Conservation (phyloP, 2,888 invertebrate genomes). For the Patella pellucida region DNA sequence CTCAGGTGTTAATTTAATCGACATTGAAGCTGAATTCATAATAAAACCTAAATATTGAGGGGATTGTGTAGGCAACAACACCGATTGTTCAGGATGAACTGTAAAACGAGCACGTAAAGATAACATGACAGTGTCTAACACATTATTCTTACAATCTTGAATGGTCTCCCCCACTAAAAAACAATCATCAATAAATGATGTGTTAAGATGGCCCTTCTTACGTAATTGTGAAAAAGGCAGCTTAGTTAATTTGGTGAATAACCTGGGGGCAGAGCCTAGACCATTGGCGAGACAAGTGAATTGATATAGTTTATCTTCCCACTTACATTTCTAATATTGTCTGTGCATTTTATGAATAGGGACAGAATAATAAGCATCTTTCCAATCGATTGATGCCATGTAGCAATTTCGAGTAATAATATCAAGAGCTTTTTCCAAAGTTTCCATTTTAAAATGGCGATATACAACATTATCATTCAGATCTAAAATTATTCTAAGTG, state of each 20-base stretch:
- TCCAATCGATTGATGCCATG: slow-evolving; percentile 24
- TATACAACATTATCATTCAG: no score
- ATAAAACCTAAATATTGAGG: slow-evolving; percentile 15
- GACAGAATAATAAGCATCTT: slow-evolving; percentile 29
- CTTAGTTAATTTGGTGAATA: no score
- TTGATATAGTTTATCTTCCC: not conserved
- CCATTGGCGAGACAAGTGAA: slow-evolving; percentile 11
- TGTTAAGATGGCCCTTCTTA: slow-evolving; percentile 13
- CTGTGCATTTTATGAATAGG: slow-evolving; percentile 18
- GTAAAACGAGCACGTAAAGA: not conserved
- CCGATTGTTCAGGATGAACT: slow-evolving; percentile 13
- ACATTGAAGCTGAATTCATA: slow-evolving; percentile 14
- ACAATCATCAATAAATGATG: slow-evolving; percentile 19
- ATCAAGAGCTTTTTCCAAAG: not conserved
- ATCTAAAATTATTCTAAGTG: slow-evolving; percentile 8
- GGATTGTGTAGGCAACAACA: not conserved
- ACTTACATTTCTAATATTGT: slow-evolving; percentile 20
- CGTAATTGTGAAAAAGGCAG: slow-evolving; percentile 13
- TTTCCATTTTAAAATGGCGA: no score
- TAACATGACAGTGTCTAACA: not conserved
- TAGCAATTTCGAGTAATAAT: slow-evolving; percentile 15
- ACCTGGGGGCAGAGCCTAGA: not conserved
- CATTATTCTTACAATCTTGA: slow-evolving; percentile 14
- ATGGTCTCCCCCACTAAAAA: slow-evolving; percentile 26
- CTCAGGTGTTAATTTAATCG: slow-evolving; percentile 37